Base-by-base conservation (phyloP, 2,888 invertebrate species). In the Cactoblastis cactorum region DNA sequence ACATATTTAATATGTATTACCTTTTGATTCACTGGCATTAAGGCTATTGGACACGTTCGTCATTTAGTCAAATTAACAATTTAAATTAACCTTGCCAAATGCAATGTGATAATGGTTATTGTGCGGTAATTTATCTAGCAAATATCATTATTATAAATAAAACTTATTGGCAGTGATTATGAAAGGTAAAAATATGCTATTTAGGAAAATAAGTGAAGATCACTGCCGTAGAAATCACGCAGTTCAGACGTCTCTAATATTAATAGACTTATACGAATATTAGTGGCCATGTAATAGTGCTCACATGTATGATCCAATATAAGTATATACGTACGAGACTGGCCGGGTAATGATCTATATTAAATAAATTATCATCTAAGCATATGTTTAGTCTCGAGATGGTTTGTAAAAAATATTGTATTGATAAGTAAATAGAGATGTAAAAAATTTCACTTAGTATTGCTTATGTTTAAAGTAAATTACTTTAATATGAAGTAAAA, bases 281-380 rank as follows among this genome's bases (percentile, higher is more conserved):
- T 64, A 55, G 74, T 80, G 77, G 69, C 72, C 57, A 74, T 77
- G 74, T 77, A 71, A 74, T 73, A 67, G 60, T 73, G 63, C 71
- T 71, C 58, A 65, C 59, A 58, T 59, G 62, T n/a, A n/a, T n/a
- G n/a, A n/a, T n/a, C n/a, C n/a, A n/a, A 57, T 61, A 54, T 53
- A 60, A 6, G 12, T 55, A 59, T 24, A 12, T 15, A 28, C 43
- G 17, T 43, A 43, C 24, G 43, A 14, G 14, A 35, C 14, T 35
- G 24, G 46, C 9, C 43, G 43, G 43, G 11, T 43, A 28, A 43
- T 41, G 28, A 24, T 43, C 43, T 17, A 17, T 11, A 12, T 37
- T 5, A 6, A 37, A 17, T 17, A 35, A 35, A 24, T 5, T 22
- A 39, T 18, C 11, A 37, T 37, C 12, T 18, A 15, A 3, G 6